Evolutionary conservation across 2,888 invertebrate species (phyloP), one percentile per base, ranked within the genome.

Genomic region (Sialis lutaria): DNA sequence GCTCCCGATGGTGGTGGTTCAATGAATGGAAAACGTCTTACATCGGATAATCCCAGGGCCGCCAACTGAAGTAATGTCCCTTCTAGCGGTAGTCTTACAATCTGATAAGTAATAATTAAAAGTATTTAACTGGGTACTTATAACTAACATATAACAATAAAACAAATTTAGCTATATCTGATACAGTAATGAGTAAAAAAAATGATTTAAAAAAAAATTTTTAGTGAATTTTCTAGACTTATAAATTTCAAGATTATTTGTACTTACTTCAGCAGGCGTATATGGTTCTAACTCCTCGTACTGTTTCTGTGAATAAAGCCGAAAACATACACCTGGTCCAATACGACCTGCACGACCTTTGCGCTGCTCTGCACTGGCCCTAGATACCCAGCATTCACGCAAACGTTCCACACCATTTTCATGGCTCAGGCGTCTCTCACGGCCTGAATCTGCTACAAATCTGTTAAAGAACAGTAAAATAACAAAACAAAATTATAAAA

Each of bases 371-470:
- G 96, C 93, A 57, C 91, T 92, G 0, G 97, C 96, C 67, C 90
- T 80, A n/a, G 95, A 93, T 53, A 97, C 90, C 85, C 87, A 92
- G 61, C 91, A 91, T 67, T 98, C 96, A 62, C 91, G 88, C 2
- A 92, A 66, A 37, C 82, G 73, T 59, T 92, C 92, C 72, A 96
- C 89, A 61, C 91, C 91, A 0, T 90, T 79, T 63, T 96, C 92
- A 60, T 90, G 97, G 57, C 84, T 90, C 91, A 97, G 96, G 67
- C 96, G 89, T 67, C 96, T 96, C 0, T 86, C 90, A 73, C 92
- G 95, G 32, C 98, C 97, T 3, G 95, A 95, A 64, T 98, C 97
- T 1, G 89, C 77, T 1, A 98, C 97, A 67, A 98, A 98, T 57
- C 97, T 22, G 22, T 22, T 22, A 22, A 22, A 22, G 22, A 22